Conservation (phyloP, 2,113 vertebrate species). For the Peromyscus californicus region DNA sequence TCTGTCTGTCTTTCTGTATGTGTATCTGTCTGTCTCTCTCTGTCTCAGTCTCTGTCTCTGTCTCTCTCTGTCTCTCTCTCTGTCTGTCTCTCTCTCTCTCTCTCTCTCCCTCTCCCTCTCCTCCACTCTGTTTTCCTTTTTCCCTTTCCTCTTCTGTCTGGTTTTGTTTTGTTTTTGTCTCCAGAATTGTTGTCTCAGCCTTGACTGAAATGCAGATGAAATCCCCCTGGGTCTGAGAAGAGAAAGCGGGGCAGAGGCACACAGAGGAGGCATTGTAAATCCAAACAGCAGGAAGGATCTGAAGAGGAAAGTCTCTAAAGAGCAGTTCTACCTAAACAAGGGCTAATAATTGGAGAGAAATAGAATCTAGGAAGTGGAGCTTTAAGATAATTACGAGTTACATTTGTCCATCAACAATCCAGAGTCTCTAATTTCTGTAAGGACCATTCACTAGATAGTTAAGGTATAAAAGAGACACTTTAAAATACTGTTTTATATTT, state of each 20-base stretch:
- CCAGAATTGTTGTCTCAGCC: neutral
- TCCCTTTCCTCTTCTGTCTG: neutral
- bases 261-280: neutral
- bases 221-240: neutral
- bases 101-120: no score
- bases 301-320: neutral
- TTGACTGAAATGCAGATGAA: conserved; percentile 7
- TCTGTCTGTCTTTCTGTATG: no score
- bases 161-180: neutral
- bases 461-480: neutral
- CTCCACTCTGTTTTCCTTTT: neutral
- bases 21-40: no score
- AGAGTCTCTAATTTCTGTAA: neutral
- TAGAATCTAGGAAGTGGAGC: neutral
- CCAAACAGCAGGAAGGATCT: neutral
- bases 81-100: accelerated
- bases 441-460: neutral
- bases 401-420: neutral
- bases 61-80: accelerated
- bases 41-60: accelerated
- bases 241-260: neutral
- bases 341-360: neutral
- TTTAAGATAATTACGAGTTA: neutral
- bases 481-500: neutral
- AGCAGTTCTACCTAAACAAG: neutral